phyloP scores from a whole-genome alignment of 1,140 invertebrate species.

The Hylaeus volcanicus region DNA sequence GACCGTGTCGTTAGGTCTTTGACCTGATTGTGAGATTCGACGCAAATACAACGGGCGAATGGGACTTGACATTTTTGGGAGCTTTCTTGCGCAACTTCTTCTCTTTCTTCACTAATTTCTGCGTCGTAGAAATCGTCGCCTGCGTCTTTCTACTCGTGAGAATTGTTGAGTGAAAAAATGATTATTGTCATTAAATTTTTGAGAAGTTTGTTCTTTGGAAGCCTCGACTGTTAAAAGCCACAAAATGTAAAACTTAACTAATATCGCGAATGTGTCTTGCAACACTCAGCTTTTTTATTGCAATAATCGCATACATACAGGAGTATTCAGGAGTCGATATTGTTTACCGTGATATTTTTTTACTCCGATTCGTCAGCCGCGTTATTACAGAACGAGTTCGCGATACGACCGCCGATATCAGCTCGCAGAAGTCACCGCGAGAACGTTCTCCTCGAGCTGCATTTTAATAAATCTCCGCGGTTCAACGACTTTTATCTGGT shows the following conservation, averaged over 20 bases:
- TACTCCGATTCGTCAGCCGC: not conserved
- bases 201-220: too few species aligned
- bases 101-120: too few species aligned
- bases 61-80: not conserved
- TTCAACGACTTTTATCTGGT: slow-evolving; percentile 21
- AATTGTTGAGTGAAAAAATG: too few species aligned
- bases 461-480: slow-evolving; percentile 21
- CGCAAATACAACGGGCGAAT: not conserved
- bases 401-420: slow-evolving; percentile 11
- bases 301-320: too few species aligned
- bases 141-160: too few species aligned
- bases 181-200: too few species aligned
- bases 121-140: too few species aligned
- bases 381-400: slow-evolving; percentile 10
- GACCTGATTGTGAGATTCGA: not conserved
- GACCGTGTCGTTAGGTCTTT: slow-evolving; percentile 16
- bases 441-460: not conserved
- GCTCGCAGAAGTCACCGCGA: not conserved
- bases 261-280: too few species aligned
- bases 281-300: too few species aligned
- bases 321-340: not conserved
- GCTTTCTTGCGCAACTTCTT: not conserved
- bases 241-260: too few species aligned
- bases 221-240: too few species aligned
- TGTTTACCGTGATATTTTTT: slow-evolving; percentile 5